Evolutionary conservation across 2,888 invertebrate genomes (phyloP).

Genomic region (Periphyllus acericola): DNA sequence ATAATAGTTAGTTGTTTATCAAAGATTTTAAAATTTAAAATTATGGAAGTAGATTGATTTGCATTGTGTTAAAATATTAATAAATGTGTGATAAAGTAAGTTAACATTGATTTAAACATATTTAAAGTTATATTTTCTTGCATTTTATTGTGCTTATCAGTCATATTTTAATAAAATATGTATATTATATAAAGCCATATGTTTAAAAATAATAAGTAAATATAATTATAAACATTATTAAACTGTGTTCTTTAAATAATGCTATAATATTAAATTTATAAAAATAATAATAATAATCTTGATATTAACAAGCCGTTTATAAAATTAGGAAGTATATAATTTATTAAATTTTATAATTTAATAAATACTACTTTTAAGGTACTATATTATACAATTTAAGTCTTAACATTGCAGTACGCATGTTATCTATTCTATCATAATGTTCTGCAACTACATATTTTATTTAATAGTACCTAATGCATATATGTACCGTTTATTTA

Average conservation of each 20-base stretch:
- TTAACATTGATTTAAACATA: background rate
- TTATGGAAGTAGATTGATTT: background rate
- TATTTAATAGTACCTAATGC: background rate
- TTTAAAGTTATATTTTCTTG: background rate
- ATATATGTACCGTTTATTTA: constrained; percentile 25
- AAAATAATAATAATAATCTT: too few relatives aligned
- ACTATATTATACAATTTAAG: constrained; percentile 8
- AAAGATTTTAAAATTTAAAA: background rate
- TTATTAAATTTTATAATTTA: background rate
- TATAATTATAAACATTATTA: too few relatives aligned
- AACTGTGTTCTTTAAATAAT: too few relatives aligned
- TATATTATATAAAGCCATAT: too few relatives aligned
- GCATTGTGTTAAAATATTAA: background rate
- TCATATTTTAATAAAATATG: background rate
- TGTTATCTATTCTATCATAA: background rate
- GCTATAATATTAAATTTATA: too few relatives aligned
- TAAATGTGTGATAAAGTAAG: background rate
- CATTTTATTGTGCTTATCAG: background rate
- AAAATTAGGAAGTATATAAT: too few relatives aligned
- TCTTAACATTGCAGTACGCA: constrained; percentile 22
- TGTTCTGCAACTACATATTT: constrained; percentile 9
- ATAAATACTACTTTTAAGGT: background rate
- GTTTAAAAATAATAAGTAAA: too few relatives aligned
- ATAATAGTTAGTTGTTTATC: background rate
- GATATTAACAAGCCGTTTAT: too few relatives aligned